A percentile compares a stretch with the other conserved stretches of the same genome.
Evolutionary conservation across 2,113 vertebrate genomes (phyloP).

Genomic region (Saccopteryx leptura): DNA sequence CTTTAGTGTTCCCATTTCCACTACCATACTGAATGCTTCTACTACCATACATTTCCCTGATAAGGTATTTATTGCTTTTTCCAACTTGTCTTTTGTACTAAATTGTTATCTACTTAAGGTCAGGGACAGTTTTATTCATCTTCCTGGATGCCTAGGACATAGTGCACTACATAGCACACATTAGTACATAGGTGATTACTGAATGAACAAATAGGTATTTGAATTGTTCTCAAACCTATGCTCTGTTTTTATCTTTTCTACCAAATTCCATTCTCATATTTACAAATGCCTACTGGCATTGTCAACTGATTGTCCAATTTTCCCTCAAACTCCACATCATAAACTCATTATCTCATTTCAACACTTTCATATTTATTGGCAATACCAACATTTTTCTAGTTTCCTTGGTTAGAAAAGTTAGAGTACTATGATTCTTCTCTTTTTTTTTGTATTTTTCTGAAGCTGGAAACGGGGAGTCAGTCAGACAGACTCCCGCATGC

Average conservation of each 20-base stretch:
- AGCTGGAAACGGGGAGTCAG: too few species aligned
- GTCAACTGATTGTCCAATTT: not conserved
- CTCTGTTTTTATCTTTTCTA: not conserved
- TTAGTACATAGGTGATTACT: not conserved
- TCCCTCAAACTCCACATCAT: not conserved
- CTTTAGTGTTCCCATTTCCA: not conserved
- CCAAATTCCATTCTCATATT: not conserved
- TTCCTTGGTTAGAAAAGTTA: not conserved
- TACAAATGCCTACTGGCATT: slow-evolving; percentile 17
- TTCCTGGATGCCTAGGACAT: not conserved
- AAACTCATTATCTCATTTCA: not conserved
- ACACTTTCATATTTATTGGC: not conserved
- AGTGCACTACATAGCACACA: not conserved
- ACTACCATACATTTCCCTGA: not conserved
- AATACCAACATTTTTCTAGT: not conserved
- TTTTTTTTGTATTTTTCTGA: too few species aligned
- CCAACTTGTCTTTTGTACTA: not conserved
- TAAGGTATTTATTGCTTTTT: not conserved
- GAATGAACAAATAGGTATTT: not conserved
- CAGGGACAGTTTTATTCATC: not conserved
- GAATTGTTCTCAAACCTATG: not conserved
- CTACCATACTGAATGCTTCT: not conserved
- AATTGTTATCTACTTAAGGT: not conserved
- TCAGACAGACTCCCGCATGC: too few species aligned
- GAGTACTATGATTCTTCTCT: not conserved